Conservation (phyloP, 2,113 vertebrate genomes). For the Asarcornis scutulata region DNA sequence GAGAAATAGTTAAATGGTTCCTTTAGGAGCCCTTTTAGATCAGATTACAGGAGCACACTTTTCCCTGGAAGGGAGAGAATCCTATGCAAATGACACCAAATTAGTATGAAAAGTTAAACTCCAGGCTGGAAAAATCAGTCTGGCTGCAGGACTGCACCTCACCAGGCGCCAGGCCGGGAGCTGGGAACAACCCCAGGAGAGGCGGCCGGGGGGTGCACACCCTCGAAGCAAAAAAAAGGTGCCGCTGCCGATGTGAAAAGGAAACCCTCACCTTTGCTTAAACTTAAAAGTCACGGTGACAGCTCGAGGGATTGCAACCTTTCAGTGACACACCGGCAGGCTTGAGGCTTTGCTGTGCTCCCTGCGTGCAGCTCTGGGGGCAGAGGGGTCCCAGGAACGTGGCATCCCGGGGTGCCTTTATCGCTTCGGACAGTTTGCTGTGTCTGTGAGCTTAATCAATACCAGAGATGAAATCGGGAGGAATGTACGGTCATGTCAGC, state of each 20-base stretch:
- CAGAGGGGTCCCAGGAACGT: slow-evolving; percentile 65
- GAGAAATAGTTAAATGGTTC: slow-evolving; percentile 49
- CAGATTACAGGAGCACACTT: slow-evolving; percentile 32
- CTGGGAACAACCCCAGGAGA: background rate
- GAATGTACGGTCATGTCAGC: slow-evolving; percentile 45
- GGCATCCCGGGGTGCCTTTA: slow-evolving; percentile 62
- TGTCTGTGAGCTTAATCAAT: slow-evolving; percentile 71
- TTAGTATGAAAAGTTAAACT: background rate
- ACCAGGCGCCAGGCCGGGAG: background rate
- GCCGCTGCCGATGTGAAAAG: background rate
- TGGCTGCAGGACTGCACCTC: background rate
- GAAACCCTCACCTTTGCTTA: slow-evolving; percentile 50
- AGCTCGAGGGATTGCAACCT: slow-evolving; percentile 55
- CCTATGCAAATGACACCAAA: slow-evolving; percentile 33
- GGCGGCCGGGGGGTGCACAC: background rate
- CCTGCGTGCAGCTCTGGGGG: slow-evolving; percentile 61
- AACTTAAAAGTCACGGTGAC: slow-evolving; percentile 14
- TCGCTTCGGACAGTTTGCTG: slow-evolving; percentile 61
- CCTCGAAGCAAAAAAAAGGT: background rate
- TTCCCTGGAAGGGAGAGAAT: slow-evolving; percentile 32
- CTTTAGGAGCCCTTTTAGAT: slow-evolving; percentile 50
- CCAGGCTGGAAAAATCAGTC: background rate
- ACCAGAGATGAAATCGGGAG: slow-evolving; percentile 65
- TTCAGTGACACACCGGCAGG: slow-evolving; percentile 48
- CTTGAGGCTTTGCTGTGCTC: slow-evolving; percentile 31